These are phyloP conservation scores for Tiphia femorata DNA, from an alignment of 2,888 invertebrate species.

Conservation along the genomic window DNA sequence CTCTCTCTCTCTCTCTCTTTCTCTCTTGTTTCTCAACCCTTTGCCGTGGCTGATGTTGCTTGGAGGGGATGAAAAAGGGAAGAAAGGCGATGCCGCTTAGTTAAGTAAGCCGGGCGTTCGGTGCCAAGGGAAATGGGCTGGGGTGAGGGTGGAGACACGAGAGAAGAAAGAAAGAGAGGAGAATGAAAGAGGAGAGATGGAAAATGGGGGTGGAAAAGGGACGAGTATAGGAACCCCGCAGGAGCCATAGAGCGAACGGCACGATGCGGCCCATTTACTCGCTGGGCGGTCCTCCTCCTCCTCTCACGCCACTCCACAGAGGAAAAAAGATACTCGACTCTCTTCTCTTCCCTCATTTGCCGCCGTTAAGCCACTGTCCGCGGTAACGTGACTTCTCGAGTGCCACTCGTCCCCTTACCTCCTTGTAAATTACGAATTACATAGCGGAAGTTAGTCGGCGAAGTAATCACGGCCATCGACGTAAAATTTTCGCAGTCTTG, in stretches of 20 bases:
- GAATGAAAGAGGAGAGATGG: no score
- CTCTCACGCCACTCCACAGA: no score
- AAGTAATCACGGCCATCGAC: no score
- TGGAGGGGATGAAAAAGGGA: no score
- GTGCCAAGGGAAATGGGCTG: constrained; percentile 3
- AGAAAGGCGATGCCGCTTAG: no score
- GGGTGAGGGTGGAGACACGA: constrained; percentile 19
- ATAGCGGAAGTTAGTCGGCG: no score
- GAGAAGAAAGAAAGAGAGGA: constrained; percentile 15
- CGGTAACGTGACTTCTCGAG: no score
- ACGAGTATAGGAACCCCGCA: constrained; percentile 39
- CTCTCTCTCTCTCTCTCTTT: constrained; percentile 5
- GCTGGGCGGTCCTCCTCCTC: no score
- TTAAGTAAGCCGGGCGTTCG: no score
- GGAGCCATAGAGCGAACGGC: constrained; percentile 55
- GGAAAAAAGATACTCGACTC: constrained; percentile 59
- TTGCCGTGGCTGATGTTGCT: no score
- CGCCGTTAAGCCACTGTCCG: constrained; percentile 20
- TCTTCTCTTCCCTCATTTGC: constrained; percentile 55
- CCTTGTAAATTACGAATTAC: constrained; percentile 57
- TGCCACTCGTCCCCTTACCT: constrained; percentile 1
- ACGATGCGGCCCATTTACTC: no score
- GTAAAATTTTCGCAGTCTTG: no score
- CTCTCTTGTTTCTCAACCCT: not conserved
- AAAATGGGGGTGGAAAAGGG: constrained; percentile 19